Conservation (phyloP, 64 coral and sea anemone genomes). For the Astreopora myriophthalma region DNA sequence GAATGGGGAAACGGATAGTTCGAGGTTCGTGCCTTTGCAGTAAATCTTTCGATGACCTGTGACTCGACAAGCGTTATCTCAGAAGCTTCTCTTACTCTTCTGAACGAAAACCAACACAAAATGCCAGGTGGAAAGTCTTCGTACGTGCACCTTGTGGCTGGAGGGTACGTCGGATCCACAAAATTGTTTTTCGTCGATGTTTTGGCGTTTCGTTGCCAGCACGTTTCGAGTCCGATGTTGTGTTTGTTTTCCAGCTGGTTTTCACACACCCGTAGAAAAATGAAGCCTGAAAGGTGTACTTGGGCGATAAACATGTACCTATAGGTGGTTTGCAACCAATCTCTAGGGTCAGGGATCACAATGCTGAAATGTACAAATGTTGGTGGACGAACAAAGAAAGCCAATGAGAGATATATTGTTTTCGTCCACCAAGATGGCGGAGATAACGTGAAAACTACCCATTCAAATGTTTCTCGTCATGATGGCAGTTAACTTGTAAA, state of each 20-base stretch:
- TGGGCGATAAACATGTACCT: not conserved
- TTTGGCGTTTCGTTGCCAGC: not conserved
- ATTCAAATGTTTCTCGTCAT: too few relatives aligned
- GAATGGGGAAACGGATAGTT: not conserved
- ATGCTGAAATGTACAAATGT: too few relatives aligned
- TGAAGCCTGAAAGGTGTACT: not conserved
- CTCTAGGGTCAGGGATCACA: too few relatives aligned
- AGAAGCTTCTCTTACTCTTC: not conserved
- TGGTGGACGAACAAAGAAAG: too few relatives aligned
- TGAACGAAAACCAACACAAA: not conserved
- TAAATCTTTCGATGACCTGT: not conserved
- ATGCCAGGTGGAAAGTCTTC: slow-evolving; percentile 29
- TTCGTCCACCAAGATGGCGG: too few relatives aligned
- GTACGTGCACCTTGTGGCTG: slow-evolving; percentile 60
- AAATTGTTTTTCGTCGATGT: not conserved
- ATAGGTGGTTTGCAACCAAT: too few relatives aligned
- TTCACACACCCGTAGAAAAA: not conserved
- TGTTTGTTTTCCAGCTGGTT: not conserved
- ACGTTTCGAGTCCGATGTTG: not conserved
- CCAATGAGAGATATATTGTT: too few relatives aligned
- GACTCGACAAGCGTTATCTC: not conserved
- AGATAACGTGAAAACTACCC: too few relatives aligned
- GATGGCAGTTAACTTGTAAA: too few relatives aligned
- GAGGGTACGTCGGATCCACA: slow-evolving; percentile 52
- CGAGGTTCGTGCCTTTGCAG: not conserved